phyloP scores from a whole-genome alignment of 2,888 invertebrate genomes.

The Dorcus parallelipipedus region DNA sequence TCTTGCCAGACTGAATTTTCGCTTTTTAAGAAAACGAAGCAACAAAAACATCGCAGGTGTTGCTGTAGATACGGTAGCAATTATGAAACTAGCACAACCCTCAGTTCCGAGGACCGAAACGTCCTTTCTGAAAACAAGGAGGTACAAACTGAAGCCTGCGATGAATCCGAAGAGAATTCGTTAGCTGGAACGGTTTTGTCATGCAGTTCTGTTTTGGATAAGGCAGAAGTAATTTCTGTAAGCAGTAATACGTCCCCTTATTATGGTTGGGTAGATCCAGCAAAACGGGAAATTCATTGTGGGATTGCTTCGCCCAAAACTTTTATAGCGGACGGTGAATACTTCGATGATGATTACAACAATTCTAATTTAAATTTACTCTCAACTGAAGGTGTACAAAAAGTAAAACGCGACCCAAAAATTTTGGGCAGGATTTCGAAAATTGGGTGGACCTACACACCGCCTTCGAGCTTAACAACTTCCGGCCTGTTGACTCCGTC shows the following conservation, averaged over 20 bases:
- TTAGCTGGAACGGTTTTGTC: background rate
- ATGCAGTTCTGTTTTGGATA: background rate
- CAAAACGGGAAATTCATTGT: background rate
- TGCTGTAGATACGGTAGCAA: slow-evolving; percentile 15
- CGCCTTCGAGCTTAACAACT: slow-evolving; percentile 2
- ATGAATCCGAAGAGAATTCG: background rate
- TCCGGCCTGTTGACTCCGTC: slow-evolving; percentile 5
- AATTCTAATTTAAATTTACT: slow-evolving; percentile 13
- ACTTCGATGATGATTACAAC: slow-evolving; percentile 13
- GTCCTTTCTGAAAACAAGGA: background rate
- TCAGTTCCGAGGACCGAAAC: background rate
- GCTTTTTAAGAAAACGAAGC: background rate
- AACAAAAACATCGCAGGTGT: background rate
- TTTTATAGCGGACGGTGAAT: slow-evolving; percentile 9
- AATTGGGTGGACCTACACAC: slow-evolving; percentile 17
- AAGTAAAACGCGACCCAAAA: background rate
- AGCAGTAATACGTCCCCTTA: slow-evolving; percentile 6
- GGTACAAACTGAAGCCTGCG: slow-evolving; percentile 1
- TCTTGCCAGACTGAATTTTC: slow-evolving; percentile 8
- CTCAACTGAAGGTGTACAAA: background rate
- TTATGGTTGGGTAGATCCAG: slow-evolving; percentile 7
- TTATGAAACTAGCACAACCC: slow-evolving; percentile 4
- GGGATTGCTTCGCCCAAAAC: slow-evolving; percentile 5
- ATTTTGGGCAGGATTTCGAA: slow-evolving; percentile 11
- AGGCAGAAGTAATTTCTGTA: background rate